Base-by-base conservation (phyloP, 92 coral and sea anemone species). In the Bergia puertoricense region DNA sequence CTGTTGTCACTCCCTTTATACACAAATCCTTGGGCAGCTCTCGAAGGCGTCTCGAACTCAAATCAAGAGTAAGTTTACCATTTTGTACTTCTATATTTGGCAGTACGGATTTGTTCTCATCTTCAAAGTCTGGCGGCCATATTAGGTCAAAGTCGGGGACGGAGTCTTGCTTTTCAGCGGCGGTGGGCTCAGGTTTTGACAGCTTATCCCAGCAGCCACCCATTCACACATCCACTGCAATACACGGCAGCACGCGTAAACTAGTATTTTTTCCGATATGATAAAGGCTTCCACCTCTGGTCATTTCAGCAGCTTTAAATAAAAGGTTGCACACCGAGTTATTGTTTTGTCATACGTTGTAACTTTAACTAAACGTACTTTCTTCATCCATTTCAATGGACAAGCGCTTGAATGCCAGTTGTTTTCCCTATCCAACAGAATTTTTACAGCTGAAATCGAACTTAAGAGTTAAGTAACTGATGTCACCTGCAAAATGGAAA, bases 51-150 rank as follows among this genome's bases (percentile, higher is more conserved):
- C 81, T n/a, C 43, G 91, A 76, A 75, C 92, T 93, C 50, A 95
- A 74, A 85, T 95, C 94, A 7, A 95, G 89, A 40, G 96, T 90
- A n/a, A 92, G 81, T 77, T 95, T 93, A 10, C 86, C 91, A 71
- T 95, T 77, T 68, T 88, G 87, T 20, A 92, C 85, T 65, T 87
- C 86, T 13, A 90, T 87, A n/a, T 90, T 92, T 5, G 98, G 98
- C 20, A 93, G 86, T 6, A 82, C 85, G 40, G 71, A 51, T 79
- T 76, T 85, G 39, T 4, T 77, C 13, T 74, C 57, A 76, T 93
- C 93, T 37, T 92, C 92, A 38, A 91, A 85, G 69, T 93, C 93
- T 23, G 86, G 90, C 6, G 96, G 92, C 98, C 98, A 95, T 65
- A 84, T 78, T 10, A 91, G 9, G 66, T 91, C 92, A 79, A 90